Conservation (phyloP, 2,888 invertebrate species). For the Ceratothoa steindachneri region DNA sequence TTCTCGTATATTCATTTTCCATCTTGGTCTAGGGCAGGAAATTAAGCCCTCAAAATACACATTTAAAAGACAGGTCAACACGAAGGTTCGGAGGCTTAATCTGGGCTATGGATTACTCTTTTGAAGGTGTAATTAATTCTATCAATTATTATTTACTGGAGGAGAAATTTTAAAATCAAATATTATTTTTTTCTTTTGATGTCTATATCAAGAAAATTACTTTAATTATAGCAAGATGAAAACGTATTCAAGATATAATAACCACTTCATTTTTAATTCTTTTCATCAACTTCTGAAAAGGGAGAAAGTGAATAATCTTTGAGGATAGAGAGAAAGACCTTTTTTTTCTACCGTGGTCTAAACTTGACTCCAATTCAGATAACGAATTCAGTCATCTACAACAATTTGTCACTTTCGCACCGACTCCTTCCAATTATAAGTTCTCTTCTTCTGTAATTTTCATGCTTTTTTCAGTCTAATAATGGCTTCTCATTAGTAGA, state of each 20-base stretch:
- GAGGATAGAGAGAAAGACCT: not conserved
- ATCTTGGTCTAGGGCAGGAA: not conserved
- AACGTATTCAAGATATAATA: not conserved
- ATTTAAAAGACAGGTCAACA: too few species aligned
- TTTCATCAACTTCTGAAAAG: not conserved
- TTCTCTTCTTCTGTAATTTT: constrained; percentile 15
- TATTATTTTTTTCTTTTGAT: not conserved
- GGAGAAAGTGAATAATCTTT: not conserved
- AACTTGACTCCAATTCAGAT: not conserved
- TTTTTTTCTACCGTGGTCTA: not conserved
- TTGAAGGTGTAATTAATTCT: too few species aligned
- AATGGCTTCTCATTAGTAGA: constrained; percentile 7
- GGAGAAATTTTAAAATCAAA: too few species aligned
- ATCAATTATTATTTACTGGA: constrained; percentile 4
- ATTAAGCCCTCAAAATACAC: not conserved
- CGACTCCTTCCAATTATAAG: constrained; percentile 8
- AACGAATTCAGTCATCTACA: constrained; percentile 6
- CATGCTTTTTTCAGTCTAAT: not conserved
- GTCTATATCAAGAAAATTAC: not conserved
- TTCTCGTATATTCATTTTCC: not conserved
- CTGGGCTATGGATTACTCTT: too few species aligned
- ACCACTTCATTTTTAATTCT: not conserved
- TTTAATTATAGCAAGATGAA: not conserved
- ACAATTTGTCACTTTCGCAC: not conserved
- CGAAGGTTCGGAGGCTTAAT: too few species aligned